These are phyloP conservation scores for Pycnonotus jocosus DNA, from an alignment of 2,113 vertebrate genomes.

Conservation along the genomic window DNA sequence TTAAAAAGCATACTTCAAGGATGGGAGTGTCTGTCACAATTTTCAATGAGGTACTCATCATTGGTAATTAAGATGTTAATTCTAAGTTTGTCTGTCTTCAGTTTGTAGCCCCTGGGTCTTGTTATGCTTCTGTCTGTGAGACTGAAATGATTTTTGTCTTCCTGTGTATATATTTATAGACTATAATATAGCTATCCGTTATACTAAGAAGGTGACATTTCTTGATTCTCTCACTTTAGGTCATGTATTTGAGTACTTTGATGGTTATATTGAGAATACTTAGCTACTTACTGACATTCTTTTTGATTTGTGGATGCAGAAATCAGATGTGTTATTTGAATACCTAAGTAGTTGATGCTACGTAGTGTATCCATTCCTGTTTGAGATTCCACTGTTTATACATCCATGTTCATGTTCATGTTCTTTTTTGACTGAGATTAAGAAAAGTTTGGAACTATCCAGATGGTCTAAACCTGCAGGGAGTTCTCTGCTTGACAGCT, in stretches of 20 bases:
- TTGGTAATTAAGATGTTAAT: constrained; percentile 28
- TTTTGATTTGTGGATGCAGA: not conserved
- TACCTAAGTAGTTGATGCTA: not conserved
- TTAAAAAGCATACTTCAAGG: constrained; percentile 3
- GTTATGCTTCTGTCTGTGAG: not conserved
- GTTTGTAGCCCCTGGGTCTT: constrained; percentile 1
- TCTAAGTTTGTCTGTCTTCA: not conserved
- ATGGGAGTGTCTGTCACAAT: not conserved
- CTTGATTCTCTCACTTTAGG: not conserved
- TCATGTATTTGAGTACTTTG: not conserved
- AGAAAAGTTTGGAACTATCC: constrained; percentile 6
- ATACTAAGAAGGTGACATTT: not conserved
- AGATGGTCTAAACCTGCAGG: constrained; percentile 39
- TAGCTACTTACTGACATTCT: not conserved
- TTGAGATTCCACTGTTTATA: not conserved
- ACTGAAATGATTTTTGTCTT: not conserved
- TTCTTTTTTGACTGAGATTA: not conserved
- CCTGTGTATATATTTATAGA: constrained; percentile 5
- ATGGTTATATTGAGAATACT: not conserved
- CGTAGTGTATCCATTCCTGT: not conserved
- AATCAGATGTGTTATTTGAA: not conserved
- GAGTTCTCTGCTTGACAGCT: constrained; percentile 33
- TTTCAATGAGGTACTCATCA: not conserved
- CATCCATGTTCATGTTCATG: not conserved
- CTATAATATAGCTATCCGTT: not conserved